Evolutionary conservation across 2,888 invertebrate genomes (phyloP).

Genomic region (Ecdyonurus torrentis): DNA sequence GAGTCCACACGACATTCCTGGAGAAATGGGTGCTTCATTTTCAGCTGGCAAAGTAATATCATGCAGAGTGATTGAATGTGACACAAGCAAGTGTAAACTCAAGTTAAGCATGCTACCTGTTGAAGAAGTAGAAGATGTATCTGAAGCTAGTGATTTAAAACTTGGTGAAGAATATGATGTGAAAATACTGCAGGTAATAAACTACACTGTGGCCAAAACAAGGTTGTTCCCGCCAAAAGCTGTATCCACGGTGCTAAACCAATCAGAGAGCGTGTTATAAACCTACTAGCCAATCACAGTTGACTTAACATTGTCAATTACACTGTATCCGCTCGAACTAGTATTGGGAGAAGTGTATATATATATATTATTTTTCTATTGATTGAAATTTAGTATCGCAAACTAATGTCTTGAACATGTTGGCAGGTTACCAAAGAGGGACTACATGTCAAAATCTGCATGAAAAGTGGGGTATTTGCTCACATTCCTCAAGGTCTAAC

Average conservation of each 20-base stretch:
- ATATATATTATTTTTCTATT: too few relatives aligned
- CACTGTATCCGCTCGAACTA: too few relatives aligned
- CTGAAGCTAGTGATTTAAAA: neutral
- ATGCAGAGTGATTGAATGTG: neutral
- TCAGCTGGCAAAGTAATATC: neutral
- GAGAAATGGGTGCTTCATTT: neutral
- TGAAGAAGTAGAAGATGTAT: neutral
- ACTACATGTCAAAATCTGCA: neutral
- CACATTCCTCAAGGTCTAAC: neutral
- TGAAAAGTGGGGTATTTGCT: neutral
- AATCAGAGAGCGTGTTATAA: too few relatives aligned
- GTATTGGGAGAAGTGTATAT: too few relatives aligned
- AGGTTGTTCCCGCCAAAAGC: too few relatives aligned
- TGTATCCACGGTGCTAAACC: too few relatives aligned
- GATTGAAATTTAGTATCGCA: too few relatives aligned
- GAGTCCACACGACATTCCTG: neutral
- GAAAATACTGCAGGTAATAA: neutral
- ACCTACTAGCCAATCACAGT: too few relatives aligned
- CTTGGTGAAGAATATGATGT: neutral
- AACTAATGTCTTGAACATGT: too few relatives aligned
- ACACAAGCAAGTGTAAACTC: neutral
- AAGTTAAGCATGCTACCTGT: neutral
- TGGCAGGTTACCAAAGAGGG: neutral
- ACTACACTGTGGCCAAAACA: too few relatives aligned
- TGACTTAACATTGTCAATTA: too few relatives aligned